phyloP scores from a whole-genome alignment of 2,888 invertebrate species.

The Drosophila nr. perissopoda region DNA sequence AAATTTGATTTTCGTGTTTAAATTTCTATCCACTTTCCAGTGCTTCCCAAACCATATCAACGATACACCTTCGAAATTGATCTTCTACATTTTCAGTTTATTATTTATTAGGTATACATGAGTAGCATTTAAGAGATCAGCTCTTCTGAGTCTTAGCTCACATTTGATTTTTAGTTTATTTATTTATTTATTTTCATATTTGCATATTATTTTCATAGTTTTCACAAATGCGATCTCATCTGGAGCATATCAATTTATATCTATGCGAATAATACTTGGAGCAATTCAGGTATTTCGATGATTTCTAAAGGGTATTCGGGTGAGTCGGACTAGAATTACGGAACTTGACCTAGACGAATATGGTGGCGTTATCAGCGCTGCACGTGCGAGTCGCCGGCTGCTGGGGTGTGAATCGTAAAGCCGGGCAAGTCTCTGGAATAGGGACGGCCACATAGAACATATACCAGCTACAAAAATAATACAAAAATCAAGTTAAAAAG shows the following conservation, averaged over 20 bases:
- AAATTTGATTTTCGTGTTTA: not conserved
- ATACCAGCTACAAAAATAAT: not conserved
- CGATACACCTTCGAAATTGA: not conserved
- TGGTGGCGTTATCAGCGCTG: slow-evolving; percentile 61
- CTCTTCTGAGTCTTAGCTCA: not conserved
- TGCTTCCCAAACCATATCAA: not conserved
- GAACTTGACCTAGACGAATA: slow-evolving; percentile 71
- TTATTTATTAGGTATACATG: not conserved
- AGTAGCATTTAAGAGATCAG: not conserved
- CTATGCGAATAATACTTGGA: not conserved
- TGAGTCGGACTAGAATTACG: not conserved
- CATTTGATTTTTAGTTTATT: not conserved
- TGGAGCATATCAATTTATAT: not conserved
- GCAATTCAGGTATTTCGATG: not conserved
- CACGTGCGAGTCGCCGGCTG: slow-evolving; percentile 57
- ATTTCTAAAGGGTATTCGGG: not conserved
- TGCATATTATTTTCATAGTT: no score
- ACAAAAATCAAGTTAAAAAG: not conserved
- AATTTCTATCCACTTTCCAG: not conserved
- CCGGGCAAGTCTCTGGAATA: not conserved
- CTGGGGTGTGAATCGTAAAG: slow-evolving; percentile 28
- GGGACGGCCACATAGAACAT: slow-evolving; percentile 7
- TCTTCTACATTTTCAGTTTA: not conserved
- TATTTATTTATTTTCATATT: no score
- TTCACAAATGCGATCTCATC: no score